These are phyloP conservation scores for Erpetoichthys calabaricus DNA, from an alignment of 2,797 vertebrate species.

Conservation along the genomic window DNA sequence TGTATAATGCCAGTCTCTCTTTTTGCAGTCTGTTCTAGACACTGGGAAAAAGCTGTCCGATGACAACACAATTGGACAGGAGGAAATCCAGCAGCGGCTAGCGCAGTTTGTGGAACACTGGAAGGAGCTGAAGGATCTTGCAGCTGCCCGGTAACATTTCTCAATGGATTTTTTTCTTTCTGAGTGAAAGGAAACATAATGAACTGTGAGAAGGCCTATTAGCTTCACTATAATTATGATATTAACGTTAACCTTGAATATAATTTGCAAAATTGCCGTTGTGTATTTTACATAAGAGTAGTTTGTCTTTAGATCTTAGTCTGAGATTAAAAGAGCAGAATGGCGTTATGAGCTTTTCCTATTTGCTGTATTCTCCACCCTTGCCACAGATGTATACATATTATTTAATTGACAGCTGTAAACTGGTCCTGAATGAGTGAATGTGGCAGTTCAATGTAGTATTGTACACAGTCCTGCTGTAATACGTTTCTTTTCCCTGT, in stretches of 20 bases:
- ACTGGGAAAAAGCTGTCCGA: conserved; percentile 89
- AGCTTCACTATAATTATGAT: neutral
- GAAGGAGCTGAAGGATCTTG: conserved; percentile 86
- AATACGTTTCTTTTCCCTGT: too few species aligned
- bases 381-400: too few species aligned
- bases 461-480: too few species aligned
- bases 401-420: too few species aligned
- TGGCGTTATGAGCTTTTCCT: too few species aligned
- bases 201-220: neutral
- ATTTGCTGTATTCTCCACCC: too few species aligned
- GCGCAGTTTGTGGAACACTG: conserved; percentile 94
- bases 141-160: conserved; percentile 63
- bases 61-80: conserved; percentile 94
- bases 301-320: too few species aligned
- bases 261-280: neutral
- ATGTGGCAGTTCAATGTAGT: too few species aligned
- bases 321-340: too few species aligned
- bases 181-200: too few species aligned
- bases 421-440: too few species aligned
- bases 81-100: conserved; percentile 93
- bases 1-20: neutral
- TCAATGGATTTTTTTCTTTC: fast-evolving
- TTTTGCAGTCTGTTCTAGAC: conserved; percentile 77
- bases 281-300: too few species aligned
- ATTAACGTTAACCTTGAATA: neutral